Evolutionary conservation across 1,140 invertebrate species (phyloP), one percentile per base, ranked within the genome.

Genomic region (Procambarus clarkii): DNA sequence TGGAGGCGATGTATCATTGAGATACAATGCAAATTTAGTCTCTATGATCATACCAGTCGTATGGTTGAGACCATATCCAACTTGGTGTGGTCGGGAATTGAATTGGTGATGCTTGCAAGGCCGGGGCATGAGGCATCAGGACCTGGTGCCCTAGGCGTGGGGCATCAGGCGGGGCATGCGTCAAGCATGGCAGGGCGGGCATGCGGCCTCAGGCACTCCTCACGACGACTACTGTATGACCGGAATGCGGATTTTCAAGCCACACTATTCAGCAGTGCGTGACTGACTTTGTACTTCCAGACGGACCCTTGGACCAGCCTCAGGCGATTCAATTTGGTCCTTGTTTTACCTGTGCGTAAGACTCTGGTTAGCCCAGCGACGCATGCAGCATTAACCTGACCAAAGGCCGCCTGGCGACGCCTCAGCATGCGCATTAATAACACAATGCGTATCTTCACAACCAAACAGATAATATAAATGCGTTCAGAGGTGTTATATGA

Each of bases 221-320:
- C 34, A 34, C 34, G 34, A 34, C 34, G 34, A 24, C 85, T 86
- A 58, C 71, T 86, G 85, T 86, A 86, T 86, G 85, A 86, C 71
- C 74, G 71, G 85, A 86, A 86, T 86, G 85, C 85, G 85, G 85
- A 86, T 78, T 86, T 54, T 78, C 71, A 74, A 44, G 85, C 85
- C 76, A 77, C 78, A 86, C 85, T 78, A 71, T n/a, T 34, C 85
- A 86, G n/a, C 50, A 50, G 85, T 86, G 85, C 85, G 78, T 86
- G 85, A 78, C 85, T 50, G 58, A 46, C 24, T n/a, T 71, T 46
- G 74, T 60, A 58, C 74, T 78, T 15, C 48, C 45, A 46, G 45
- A 18, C 77, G n/a, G 45, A 79, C 48, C 21, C 48, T 79, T 79
- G 24, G n/a, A 48, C 21, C 3, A 18, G 13, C 15, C 9, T 13